Percentiles rank a stretch among this genome's conserved stretches.
These are phyloP conservation scores for Astatotilapia flaviijosephi DNA, from an alignment of 2,113 vertebrate genomes.

Conservation along the genomic window DNA sequence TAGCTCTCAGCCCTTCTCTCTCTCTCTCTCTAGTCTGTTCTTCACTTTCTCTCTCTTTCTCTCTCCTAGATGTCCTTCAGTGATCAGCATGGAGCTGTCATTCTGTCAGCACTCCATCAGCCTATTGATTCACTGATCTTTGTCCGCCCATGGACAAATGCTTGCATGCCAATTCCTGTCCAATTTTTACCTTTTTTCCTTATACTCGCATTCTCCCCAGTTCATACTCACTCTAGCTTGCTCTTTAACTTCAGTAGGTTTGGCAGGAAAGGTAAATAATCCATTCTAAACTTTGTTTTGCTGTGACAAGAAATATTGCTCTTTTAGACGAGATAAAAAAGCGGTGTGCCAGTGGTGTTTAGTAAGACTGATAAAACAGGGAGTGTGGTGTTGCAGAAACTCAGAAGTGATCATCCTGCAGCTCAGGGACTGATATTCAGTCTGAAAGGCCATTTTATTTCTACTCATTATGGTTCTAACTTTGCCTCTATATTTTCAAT, in stretches of 20 bases:
- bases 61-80: constrained; percentile 61
- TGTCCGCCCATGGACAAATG: constrained; percentile 51
- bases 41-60: background rate
- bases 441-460: constrained; percentile 8
- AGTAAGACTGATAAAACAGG: constrained; percentile 18
- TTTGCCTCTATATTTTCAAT: background rate
- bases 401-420: constrained; percentile 6
- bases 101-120: constrained; percentile 66
- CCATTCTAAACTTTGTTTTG: constrained; percentile 45
- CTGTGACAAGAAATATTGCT: constrained; percentile 36
- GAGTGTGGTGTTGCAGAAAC: background rate
- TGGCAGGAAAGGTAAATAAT: constrained; percentile 57
- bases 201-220: background rate
- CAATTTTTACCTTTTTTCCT: background rate
- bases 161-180: constrained; percentile 57
- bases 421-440: background rate
- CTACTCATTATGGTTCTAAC: background rate
- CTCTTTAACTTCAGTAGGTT: constrained; percentile 38
- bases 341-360: constrained; percentile 9
- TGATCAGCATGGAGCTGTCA: constrained; percentile 54
- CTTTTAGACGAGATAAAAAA: constrained; percentile 2
- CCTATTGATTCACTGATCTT: constrained; percentile 70
- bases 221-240: background rate
- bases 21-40: background rate
- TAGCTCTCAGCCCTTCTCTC: constrained; percentile 45